phyloP scores from a whole-genome alignment of 2,113 vertebrate genomes.

The Tragelaphus scriptus region DNA sequence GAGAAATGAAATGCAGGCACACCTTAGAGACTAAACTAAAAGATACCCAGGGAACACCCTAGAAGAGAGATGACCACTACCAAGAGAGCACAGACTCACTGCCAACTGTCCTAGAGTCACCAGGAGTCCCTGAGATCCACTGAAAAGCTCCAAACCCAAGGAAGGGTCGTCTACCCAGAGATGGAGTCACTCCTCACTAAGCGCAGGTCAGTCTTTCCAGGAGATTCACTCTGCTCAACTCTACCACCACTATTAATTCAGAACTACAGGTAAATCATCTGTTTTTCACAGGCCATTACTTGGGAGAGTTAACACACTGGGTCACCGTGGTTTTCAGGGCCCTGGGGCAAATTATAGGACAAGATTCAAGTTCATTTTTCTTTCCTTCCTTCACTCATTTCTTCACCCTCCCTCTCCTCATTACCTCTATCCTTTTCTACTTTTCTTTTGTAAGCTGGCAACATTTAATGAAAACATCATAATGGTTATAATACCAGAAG shows the following conservation, averaged over 20 bases:
- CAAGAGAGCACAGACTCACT: not conserved
- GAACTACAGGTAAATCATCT: not conserved
- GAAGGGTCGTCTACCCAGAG: not conserved
- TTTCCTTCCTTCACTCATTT: not conserved
- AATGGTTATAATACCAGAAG: not conserved
- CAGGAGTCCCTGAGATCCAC: not conserved
- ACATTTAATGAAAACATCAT: not conserved
- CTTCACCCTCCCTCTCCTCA: not conserved
- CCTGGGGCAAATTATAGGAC: not conserved
- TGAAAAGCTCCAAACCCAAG: not conserved
- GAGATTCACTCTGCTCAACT: not conserved
- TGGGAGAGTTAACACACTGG: not conserved
- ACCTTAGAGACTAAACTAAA: not conserved
- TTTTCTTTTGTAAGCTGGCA: not conserved
- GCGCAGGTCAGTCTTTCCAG: not conserved
- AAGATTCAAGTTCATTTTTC: not conserved
- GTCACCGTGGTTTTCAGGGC: not conserved
- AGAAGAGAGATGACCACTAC: not conserved
- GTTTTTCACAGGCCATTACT: not conserved
- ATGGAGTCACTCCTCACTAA: not conserved
- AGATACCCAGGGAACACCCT: not conserved
- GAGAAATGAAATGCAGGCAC: not conserved
- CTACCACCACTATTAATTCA: not conserved
- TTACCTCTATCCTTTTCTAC: not conserved
- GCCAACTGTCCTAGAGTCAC: not conserved